Base-by-base conservation (phyloP, 2,888 invertebrate genomes). In the Lacanobia oleracea region DNA sequence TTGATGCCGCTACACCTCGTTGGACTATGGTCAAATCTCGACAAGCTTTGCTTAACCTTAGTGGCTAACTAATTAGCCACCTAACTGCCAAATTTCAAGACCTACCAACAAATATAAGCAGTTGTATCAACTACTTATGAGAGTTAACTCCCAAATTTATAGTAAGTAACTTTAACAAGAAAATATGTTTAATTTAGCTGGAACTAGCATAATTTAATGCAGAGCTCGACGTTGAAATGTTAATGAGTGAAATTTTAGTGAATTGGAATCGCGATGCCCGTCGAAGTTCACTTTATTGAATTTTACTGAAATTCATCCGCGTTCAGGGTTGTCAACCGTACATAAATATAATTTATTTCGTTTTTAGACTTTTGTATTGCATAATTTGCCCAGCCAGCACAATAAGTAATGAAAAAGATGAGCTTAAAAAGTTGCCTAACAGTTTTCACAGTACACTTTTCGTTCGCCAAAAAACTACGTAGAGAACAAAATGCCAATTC, bases 271-370 rank as follows among this genome's bases (percentile, higher is more conserved):
- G 81, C 67, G 69, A 72, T 75, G 70, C 57, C 72, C 70, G 75
- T 74, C 73, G 79, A 83, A 84, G 75, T 73, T 72, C 56, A 62
- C 77, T 66, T 82, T 85, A 86, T 85, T 82, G 75, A 85, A 84
- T 84, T 84, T 85, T 83, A 77, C 61, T 85, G 82, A 81, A 87
- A 89, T 86, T 85, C 75, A 85, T 82, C 77, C 75, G 75, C 72
- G 40, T 1, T 59, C 63, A 86, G 87, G 86, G 85, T 40, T 84
- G 77, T 10, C 60, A 45, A 43, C 6, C 2, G n/a, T 10, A 12
- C 12, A 10, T 33, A n/a, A 10, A 33, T 56, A 56, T 23, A 50
- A n/a, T n/a, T 2, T 3, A 9, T 18, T 48, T 1, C 18, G 51
- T 12, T 21, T 12, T 51, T 10, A 10, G 21, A 21, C 21, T n/a